Evolutionary conservation across 2,888 invertebrate genomes (phyloP), one percentile per base, ranked within the genome.

Genomic region (Acrobasis consociella): DNA sequence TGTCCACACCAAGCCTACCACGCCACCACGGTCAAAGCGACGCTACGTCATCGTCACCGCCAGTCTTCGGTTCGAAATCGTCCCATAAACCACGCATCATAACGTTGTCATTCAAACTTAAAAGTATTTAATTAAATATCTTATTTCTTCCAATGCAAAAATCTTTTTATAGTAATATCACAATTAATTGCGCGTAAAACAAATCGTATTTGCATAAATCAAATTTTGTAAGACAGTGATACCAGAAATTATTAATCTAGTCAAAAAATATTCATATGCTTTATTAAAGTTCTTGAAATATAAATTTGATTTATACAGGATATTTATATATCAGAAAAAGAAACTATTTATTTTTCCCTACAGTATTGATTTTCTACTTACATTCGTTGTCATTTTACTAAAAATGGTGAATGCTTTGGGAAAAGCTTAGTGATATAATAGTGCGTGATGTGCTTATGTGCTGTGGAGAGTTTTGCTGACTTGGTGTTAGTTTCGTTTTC

Each of bases 381-480:
- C 63, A 58, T 56, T 37, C 13, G 39, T 11, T 49, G 13, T 15
- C 16, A 13, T n/a, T 11, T 31, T 31, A 2, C n/a, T 10, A 9
- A 51, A 59, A 49, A 53, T 55, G 61, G 53, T 49, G 31, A 61
- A 46, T 49, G 49, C 15, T 37, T 37, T 15, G n/a, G 38, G 17
- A 56, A 49, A 38, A 60, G 55, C 60, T n/a, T 56, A 51, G 22
- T 15, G 60, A 51, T 50, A 49, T 49, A 62, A 63, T 53, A 68
- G 69, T 74, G 75, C 83, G 85, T 85, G 77, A 86, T 87, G 86
- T 81, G 77, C 72, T 71, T 75, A 69, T 73, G 76, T 77, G 72
- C 69, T 65, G 75, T 69, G 64, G 74, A 73, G 67, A 72, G 69
- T 65, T 74, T 75, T 66, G 73, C 74, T 77, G 78, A 76, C 71